Evolutionary conservation across 2,797 vertebrate species (phyloP).

Genomic region (Dromococcyx pavoninus): DNA sequence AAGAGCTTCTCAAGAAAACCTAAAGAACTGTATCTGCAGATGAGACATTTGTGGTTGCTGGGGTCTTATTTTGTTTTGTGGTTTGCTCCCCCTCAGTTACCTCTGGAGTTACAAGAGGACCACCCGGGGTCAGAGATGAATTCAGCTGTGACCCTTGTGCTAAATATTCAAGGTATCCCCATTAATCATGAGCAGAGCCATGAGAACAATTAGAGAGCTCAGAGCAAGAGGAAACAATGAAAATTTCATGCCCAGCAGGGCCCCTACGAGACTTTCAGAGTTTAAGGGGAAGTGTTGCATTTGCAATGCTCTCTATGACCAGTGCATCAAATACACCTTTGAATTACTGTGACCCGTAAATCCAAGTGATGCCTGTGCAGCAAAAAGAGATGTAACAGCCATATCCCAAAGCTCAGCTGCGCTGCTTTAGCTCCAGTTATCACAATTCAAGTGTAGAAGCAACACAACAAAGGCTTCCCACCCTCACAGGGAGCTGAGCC

Average conservation of each 20-base stretch:
- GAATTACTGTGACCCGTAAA: rapidly evolving
- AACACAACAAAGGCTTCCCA: neutral
- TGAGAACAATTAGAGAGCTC: neutral
- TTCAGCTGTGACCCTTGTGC: neutral
- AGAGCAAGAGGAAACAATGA: neutral
- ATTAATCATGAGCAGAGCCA: neutral
- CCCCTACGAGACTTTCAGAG: neutral
- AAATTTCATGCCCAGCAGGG: neutral
- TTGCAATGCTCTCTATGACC: neutral
- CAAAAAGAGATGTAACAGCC: neutral
- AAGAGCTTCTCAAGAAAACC: neutral
- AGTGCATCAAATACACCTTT: rapidly evolving
- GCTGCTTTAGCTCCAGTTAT: neutral
- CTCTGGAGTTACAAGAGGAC: neutral
- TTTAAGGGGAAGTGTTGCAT: rapidly evolving
- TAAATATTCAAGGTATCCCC: neutral
- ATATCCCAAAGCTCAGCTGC: neutral
- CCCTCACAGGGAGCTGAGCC: neutral
- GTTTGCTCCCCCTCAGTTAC: neutral
- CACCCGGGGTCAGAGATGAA: neutral
- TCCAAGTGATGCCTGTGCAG: neutral
- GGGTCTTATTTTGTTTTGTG: neutral
- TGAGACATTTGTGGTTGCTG: neutral
- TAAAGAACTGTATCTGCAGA: neutral
- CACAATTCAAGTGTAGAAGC: neutral